Base-by-base conservation (phyloP, 1,140 invertebrate genomes). In the Drosophila persimilis region DNA sequence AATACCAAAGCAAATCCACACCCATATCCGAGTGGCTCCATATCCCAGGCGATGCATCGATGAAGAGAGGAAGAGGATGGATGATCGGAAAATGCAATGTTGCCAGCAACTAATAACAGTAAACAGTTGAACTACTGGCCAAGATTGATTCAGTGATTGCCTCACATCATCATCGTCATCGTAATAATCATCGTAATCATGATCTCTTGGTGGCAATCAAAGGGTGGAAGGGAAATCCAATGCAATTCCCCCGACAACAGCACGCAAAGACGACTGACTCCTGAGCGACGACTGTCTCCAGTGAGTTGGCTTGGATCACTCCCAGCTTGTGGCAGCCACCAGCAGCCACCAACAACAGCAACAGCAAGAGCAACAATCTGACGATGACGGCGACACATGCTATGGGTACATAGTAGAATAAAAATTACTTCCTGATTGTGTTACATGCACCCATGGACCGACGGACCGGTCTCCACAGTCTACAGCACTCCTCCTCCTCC, bases 391-490 rank as follows among this genome's bases (percentile, higher is more conserved):
- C 77, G 80, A 77, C 73, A 84, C 80, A 85, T 84, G 76, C 70
- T 78, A 71, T 77, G 67, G 74, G 71, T 85, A 69, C 60, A 80
- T 59, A 79, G 72, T 71, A 45, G 70, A 73, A 76, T 60, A 72
- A 67, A 83, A 83, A 53, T 84, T 73, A 84, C 80, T 84, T 84
- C 80, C 80, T 84, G 80, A 80, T 80, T 85, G 55, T 77, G 63
- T 60, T 75, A 75, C 72, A 75, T 75, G 72, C 72, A 75, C 72
- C 71, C 61, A 74, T 62, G 66, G 85, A 80, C 80, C 80, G 80
- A 79, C 71, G 57, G 24, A 26, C 15, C 31, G 45, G 52, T 55
- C 39, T 17, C 24, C 24, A 17, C 20, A 20, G 20, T 20, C 29
- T 31, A 31, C 29, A 31, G 29, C 20, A 20, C 20, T 20, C 20